Base-by-base conservation (phyloP, 2,797 vertebrate genomes). In the Siniperca obscura region DNA sequence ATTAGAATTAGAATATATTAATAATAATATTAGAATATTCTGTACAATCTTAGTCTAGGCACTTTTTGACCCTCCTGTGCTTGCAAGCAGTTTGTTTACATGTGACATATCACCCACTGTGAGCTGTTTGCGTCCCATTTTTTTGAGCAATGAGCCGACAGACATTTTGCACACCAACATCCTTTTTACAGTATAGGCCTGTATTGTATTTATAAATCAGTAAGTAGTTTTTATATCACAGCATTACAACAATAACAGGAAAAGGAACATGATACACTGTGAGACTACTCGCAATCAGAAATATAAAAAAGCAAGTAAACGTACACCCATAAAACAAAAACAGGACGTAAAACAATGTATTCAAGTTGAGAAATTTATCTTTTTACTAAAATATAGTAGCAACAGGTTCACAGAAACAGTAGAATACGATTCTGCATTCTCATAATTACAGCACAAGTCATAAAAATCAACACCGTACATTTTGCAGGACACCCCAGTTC, bases 1-100 rank as follows among this genome's bases (percentile, higher is more conserved):
- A 79, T 77, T 86, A 78, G 69, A 87, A 80, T 86, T n/a, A n/a
- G n/a, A n/a, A n/a, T n/a, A n/a, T n/a, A n/a, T n/a, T n/a, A n/a
- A n/a, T n/a, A n/a, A n/a, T n/a, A n/a, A n/a, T 67, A 79, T 77
- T 86, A 78, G 69, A 87, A 80, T 86, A 79, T 83, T 90, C 87
- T 90, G 86, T 94, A 92, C 91, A 93, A 91, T 93, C 88, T 88
- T 69, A 88, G 87, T 90, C 90, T 78, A 95, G 94, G 94, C 95
- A 96, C 95, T 95, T 95, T 93, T 85, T 90, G 80, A 80, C 83
- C 87, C 38, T 74, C 73, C 84, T 88, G 91, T 92, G 89, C 88
- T 93, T 80, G 55, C 66, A 34, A 66, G 86, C 79, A 40, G 65
- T 79, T 77, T 44, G 50, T 30, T 70, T 83, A 82, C 73, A 71